These are phyloP conservation scores for Trichogramma dendrolimi DNA, from an alignment of 2,888 invertebrate species.

Conservation along the genomic window DNA sequence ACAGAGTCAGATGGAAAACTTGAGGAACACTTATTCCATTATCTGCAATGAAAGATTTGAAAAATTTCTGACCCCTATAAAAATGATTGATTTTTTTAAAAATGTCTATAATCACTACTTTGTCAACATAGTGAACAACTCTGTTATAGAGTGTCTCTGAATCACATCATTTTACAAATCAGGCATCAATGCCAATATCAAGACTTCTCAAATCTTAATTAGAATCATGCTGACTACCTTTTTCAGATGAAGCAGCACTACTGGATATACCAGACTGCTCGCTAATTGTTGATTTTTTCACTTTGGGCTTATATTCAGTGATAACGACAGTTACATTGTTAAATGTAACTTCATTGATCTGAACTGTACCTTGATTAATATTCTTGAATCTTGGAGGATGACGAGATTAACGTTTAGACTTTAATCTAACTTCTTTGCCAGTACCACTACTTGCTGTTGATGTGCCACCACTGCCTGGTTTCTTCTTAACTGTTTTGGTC, in stretches of 20 bases:
- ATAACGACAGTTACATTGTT: constrained; percentile 96
- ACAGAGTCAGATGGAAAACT: no score
- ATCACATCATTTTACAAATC: no score
- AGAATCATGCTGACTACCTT: constrained; percentile 54
- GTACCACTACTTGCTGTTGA: constrained; percentile 38
- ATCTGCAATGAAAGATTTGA: no score
- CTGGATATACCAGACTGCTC: constrained; percentile 54
- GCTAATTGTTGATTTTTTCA: constrained; percentile 50
- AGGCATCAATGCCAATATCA: constrained; percentile 52
- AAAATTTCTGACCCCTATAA: no score
- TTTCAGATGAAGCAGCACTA: constrained; percentile 54
- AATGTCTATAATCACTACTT: no score
- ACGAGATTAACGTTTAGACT: constrained; percentile 48
- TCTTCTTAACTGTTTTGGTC: constrained; percentile 48
- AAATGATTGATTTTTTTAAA: no score
- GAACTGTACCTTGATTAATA: constrained; percentile 87
- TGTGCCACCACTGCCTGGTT: constrained; percentile 46
- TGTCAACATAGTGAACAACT: no score
- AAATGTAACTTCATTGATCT: constrained; percentile 92
- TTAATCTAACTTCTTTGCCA: constrained; percentile 37
- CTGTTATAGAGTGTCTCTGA: no score
- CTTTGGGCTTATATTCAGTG: constrained; percentile 89
- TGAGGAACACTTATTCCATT: no score
- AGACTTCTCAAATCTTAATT: constrained; percentile 53
- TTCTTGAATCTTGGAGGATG: constrained; percentile 86